Percentiles rank a stretch among this genome's conserved stretches.
Conservation (phyloP, 2,797 vertebrate genomes). For the Acanthis flammea region DNA sequence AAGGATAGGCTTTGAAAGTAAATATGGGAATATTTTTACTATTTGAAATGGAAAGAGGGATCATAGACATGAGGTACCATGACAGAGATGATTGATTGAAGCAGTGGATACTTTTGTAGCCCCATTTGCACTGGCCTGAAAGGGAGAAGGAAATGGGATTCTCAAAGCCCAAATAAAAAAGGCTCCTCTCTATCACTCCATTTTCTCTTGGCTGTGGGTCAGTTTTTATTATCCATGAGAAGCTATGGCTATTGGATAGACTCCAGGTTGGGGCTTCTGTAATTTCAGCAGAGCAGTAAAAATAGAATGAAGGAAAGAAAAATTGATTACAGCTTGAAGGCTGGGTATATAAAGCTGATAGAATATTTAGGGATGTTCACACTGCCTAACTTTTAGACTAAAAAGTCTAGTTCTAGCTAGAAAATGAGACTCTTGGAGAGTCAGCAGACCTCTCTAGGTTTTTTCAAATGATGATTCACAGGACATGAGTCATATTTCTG, state of each 20-base stretch:
- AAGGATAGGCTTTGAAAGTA: neutral
- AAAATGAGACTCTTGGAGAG: neutral
- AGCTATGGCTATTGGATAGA: neutral
- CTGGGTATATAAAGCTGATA: neutral
- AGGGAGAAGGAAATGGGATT: neutral
- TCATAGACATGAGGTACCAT: neutral
- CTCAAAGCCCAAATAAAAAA: neutral
- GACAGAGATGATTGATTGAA: neutral
- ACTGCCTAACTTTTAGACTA: neutral
- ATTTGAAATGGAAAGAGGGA: neutral
- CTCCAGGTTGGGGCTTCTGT: slow-evolving; percentile 2
- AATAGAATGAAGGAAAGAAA: slow-evolving; percentile 14
- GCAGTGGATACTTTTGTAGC: neutral
- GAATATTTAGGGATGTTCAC: neutral
- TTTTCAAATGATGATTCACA: neutral
- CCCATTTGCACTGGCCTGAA: neutral
- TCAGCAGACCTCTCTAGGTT: neutral
- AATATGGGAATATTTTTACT: neutral
- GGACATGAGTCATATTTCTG: neutral
- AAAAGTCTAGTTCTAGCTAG: neutral
- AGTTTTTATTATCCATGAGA: slow-evolving; percentile 18
- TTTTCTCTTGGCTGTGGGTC: slow-evolving; percentile 21
- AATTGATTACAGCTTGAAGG: slow-evolving; percentile 1
- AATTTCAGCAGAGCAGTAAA: slow-evolving; percentile 19
- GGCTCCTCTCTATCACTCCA: neutral